phyloP scores from a whole-genome alignment of 2,113 vertebrate species.

The Fulmarus glacialis region DNA sequence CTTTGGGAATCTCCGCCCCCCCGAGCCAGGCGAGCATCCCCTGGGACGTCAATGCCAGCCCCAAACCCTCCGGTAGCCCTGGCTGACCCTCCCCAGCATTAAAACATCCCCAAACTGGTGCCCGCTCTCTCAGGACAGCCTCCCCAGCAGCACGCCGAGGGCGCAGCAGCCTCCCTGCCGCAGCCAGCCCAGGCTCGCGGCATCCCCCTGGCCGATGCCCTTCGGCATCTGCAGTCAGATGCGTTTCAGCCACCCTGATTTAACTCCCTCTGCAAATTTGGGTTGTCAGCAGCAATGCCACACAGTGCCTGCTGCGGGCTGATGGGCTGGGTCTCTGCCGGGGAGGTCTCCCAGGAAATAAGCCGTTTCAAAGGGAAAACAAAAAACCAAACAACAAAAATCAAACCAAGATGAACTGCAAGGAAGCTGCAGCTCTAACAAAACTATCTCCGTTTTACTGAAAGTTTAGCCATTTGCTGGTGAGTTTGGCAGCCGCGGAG shows the following conservation, averaged over 20 bases:
- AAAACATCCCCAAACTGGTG: neutral
- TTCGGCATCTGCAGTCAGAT: neutral
- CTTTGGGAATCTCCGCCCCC: neutral
- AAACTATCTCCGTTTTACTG: accelerated
- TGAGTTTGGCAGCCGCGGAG: accelerated
- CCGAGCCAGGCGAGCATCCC: accelerated
- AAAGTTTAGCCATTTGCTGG: accelerated
- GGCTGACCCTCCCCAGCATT: neutral
- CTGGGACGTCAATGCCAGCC: accelerated
- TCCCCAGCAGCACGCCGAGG: neutral
- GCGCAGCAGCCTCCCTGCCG: neutral
- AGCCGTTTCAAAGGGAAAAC: neutral
- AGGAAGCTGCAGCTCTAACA: neutral
- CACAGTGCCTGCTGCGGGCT: neutral
- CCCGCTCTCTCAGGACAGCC: accelerated
- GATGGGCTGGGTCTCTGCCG: accelerated
- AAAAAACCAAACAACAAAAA: too few relatives aligned
- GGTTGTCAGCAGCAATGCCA: neutral
- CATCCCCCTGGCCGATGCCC: neutral
- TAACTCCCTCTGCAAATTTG: neutral
- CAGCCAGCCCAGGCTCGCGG: neutral
- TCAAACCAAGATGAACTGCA: neutral
- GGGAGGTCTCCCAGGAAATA: neutral
- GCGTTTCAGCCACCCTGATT: neutral
- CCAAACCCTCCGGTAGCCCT: neutral